Evolutionary conservation across 2,113 vertebrate species (phyloP).

Genomic region (Labrus mixtus): DNA sequence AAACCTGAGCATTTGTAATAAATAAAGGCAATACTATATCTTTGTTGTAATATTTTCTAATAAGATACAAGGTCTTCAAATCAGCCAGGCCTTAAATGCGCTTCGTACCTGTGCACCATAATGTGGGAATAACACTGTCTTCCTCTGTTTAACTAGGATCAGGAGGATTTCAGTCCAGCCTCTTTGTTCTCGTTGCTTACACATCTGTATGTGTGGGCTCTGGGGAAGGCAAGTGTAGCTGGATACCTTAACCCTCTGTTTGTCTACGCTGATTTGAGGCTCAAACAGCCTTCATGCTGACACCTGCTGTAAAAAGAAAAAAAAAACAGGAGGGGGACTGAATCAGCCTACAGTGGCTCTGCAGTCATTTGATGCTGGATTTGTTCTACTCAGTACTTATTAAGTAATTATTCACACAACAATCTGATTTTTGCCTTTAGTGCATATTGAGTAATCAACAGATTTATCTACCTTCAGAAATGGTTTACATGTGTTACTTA

Average conservation of each 20-base stretch:
- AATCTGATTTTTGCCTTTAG: constrained; percentile 25
- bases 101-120: constrained; percentile 61
- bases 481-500: neutral
- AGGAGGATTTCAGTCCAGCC: constrained; percentile 71
- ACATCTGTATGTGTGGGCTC: constrained; percentile 62
- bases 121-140: constrained; percentile 69
- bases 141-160: constrained; percentile 80
- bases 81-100: constrained; percentile 69
- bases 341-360: constrained; percentile 20
- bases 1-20: constrained; percentile 41
- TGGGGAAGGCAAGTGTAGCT: constrained; percentile 50
- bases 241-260: constrained; percentile 66
- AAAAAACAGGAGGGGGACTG: constrained; percentile 28
- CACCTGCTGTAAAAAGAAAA: constrained; percentile 57
- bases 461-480: neutral
- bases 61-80: constrained; percentile 68
- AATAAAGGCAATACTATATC: constrained; percentile 44
- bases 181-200: constrained; percentile 39
- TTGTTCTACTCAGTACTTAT: constrained; percentile 19
- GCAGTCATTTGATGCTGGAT: constrained; percentile 25
- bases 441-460: constrained; percentile 1
- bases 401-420: constrained; percentile 24
- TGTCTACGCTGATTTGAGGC: constrained; percentile 68
- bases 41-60: constrained; percentile 59
- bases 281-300: constrained; percentile 53